These are phyloP conservation scores for Amblyteles armatorius DNA, from an alignment of 2,888 invertebrate genomes.

Conservation along the genomic window DNA sequence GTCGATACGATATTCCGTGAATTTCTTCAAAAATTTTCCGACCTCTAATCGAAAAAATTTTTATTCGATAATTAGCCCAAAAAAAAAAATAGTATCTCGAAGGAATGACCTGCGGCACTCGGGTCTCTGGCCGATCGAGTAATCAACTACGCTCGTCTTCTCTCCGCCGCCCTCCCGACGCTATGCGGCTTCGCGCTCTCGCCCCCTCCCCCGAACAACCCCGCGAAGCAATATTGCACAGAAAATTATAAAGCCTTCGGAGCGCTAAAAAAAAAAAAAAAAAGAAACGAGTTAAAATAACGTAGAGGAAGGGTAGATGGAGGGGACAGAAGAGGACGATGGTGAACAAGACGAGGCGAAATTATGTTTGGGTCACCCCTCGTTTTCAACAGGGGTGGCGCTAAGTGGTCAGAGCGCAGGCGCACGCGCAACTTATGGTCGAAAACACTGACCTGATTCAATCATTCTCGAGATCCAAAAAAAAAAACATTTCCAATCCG, in stretches of 20 bases:
- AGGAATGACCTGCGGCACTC: conserved; percentile 9
- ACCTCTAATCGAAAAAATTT: neutral
- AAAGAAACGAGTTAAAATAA: neutral
- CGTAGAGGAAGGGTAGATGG: conserved; percentile 4
- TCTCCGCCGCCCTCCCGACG: conserved; percentile 32
- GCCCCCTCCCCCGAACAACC: conserved; percentile 20
- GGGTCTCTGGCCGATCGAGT: conserved; percentile 46
- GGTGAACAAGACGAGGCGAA: conserved; percentile 67
- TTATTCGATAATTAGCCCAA: neutral
- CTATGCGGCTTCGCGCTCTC: conserved; percentile 21
- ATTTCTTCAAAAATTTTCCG: neutral
- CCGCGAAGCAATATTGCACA: conserved; percentile 17
- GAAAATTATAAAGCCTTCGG: neutral
- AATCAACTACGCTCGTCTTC: conserved; percentile 50
- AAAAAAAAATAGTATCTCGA: neutral
- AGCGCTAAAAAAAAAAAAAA: conserved; percentile 14
- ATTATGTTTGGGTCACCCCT: conserved; percentile 82
- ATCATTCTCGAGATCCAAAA: conserved; percentile 75
- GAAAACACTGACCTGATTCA: conserved; percentile 84
- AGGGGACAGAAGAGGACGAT: conserved; percentile 37
- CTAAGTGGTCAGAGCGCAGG: conserved; percentile 76
- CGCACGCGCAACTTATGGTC: conserved; percentile 83
- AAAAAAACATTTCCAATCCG: conserved; percentile 24
- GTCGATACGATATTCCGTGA: neutral
- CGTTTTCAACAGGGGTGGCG: conserved; percentile 82